These are phyloP conservation scores for Oppia nitens DNA, from an alignment of 1,140 invertebrate genomes.

Conservation along the genomic window DNA sequence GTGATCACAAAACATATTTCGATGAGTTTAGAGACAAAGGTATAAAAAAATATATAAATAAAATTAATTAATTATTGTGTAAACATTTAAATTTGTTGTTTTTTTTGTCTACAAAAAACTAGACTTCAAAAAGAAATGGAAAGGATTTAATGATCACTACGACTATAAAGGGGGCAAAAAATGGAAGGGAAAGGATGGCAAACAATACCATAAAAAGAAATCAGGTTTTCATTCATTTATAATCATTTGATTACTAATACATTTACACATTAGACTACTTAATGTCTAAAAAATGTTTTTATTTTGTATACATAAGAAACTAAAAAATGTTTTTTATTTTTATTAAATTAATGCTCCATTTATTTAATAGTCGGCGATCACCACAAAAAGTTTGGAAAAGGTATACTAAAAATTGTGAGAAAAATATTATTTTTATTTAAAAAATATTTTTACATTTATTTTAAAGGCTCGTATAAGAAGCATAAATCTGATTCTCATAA, in stretches of 20 bases:
- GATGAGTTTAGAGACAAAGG: conserved; percentile 22
- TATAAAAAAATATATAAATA: conserved; percentile 17
- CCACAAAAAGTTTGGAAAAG: background rate
- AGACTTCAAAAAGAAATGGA: conserved; percentile 3
- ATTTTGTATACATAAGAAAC: too few relatives aligned
- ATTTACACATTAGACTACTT: too few relatives aligned
- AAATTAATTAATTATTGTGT: conserved; percentile 3
- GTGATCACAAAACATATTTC: conserved; percentile 22
- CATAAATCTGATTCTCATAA: background rate
- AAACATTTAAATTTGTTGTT: background rate
- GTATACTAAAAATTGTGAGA: background rate
- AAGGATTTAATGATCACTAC: background rate
- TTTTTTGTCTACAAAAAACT: background rate
- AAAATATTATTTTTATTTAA: background rate
- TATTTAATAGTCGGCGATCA: background rate
- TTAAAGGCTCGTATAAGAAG: background rate
- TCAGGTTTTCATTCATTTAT: too few relatives aligned
- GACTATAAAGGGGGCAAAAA: background rate
- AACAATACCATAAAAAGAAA: background rate
- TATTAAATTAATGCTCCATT: background rate
- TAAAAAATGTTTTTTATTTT: too few relatives aligned
- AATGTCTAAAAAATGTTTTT: too few relatives aligned
- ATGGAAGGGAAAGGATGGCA: background rate
- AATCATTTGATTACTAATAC: too few relatives aligned
- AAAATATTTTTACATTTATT: background rate